Base-by-base conservation (phyloP, 2,797 vertebrate genomes). In the Natrix natrix region DNA sequence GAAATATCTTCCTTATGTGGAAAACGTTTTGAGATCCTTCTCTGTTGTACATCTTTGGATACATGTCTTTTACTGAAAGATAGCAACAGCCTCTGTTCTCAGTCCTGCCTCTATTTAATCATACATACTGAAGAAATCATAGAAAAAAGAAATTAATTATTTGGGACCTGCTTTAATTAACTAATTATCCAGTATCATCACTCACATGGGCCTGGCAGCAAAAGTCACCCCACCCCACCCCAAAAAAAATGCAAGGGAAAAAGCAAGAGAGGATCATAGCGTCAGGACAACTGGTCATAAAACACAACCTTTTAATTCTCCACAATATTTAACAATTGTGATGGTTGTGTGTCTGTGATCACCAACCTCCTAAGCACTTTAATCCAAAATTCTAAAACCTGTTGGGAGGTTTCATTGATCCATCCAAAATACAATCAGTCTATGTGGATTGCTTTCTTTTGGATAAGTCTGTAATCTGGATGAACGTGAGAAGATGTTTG, bases 101-200 rank as follows among this genome's bases (percentile, higher is more conserved):
- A 16, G 52, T 63, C 74, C 55, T 83, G 22, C 5, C n/a, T 55
- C 24, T 54, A 56, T 89, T 86, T 86, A 61, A 86, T 59, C 57
- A 90, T 90, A 37, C 28, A 43, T 3, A 28, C 8, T 83, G 48
- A 61, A 24, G 74, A 43, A 22, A 60, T 90, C n/a, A 16, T 54
- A 24, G 59, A 14, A 56, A 86, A 63, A 12, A 59, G 5, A 90
- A 89, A 86, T 55, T 90, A 55, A 60, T 90, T 90, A 88, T 54
- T 92, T 61, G n/a, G 20, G 69, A 89, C 69, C 86, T 61, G 57
- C 69, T 90, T 63, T 63, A 63, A 28, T 59, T 59, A 59, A 59
- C 6, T 89, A 86, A 83, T 92, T 90, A 92, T 92, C 74, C 32
- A 22, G 13, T 92, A 32, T 90, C 48, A 90, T 32, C 59, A 56